Evolutionary conservation across 2,888 invertebrate genomes (phyloP), one percentile per base, ranked within the genome.

Genomic region (Caenorhabditis sp.): DNA sequence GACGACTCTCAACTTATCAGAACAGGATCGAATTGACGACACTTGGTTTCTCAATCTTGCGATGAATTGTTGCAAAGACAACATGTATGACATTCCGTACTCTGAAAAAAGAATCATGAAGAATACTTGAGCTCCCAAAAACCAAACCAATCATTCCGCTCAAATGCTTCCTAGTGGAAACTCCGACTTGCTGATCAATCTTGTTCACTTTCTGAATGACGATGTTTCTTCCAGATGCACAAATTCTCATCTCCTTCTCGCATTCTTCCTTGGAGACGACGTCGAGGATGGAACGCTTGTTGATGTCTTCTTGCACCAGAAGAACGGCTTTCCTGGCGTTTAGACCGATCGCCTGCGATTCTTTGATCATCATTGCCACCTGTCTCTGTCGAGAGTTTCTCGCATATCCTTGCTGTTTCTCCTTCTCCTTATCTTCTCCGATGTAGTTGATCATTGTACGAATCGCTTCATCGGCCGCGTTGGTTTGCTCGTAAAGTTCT

Each of bases 361-460:
- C 85, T 56, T 87, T 88, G 54, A 88, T 87, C 49, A 88, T 69
- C 80, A 89, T 73, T 4, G 89, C 89, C 12, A 89, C 69, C 31
- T 74, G 80, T 12, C 89, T 22, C 66, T 89, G 87, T 61, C 89
- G 68, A 8, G 77, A 72, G 47, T 88, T 87, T 35, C 87, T 64
- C 1, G 85, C 89, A 54, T 88, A 84, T 22, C 89, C 87, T 51
- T 88, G 88, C 22, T 85, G 87, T 63, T 88, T 88, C 38, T 88
- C 88, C 44, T 87, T 87, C 68, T 89, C 88, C 51, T 86, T 88
- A 47, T 87, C 88, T 44, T 90, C 89, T 59, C 89, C 88, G 19
- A 81, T 76, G 51, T 89, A 89, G 19, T 86, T 85, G 68, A 88
- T 82, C 64, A 79, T 80, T 1, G 82, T 85, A n/a, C 81, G 73